Evolutionary conservation across 2,888 invertebrate species (phyloP), one percentile per base, ranked within the genome.

Genomic region (Gibbula magus): DNA sequence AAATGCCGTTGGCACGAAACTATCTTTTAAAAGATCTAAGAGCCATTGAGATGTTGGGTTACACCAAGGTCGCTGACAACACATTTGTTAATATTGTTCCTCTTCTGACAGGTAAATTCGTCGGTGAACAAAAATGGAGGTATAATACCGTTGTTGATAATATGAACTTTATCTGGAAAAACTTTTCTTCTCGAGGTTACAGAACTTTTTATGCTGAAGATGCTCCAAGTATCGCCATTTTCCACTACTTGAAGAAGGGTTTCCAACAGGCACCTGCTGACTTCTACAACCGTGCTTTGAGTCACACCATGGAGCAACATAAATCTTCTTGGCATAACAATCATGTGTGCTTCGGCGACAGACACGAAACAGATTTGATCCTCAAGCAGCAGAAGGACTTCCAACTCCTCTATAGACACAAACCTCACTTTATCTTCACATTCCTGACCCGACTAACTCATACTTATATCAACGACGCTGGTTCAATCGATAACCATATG

Each of bases 41-140:
- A 20, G 95, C 95, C 67, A 94, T 96, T 75, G 97, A 97, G 91
- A 94, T 98, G 91, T 92, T 96, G 85, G 98, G 98, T 7, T 97
- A 97, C 92, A 97, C 96, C 91, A 98, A 98, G 94, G 96, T 98
- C 8, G 98, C 95, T 2, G 98, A 98, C 92, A 98, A 98, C 92
- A 98, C 98, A 0, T 97, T 96, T 91, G 97, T 97, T 0, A 98
- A 98, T 92, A 91, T 98, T 81, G 94, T 96, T 8, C 96, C 98
- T 0, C 94, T 96, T 78, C 93, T 97, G 13, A 95, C 70, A 0
- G 85, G 85, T 2, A 80, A 75, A 29, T 82, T 73, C 54, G 20
- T 75, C 25, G 75, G 56, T 13, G 85, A 85, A 16, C 45, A 80
- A 0, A 73, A 81, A 0, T 78, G 76, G 56, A 56, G 77, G n/a